A percentile compares a stretch with the other conserved stretches of the same genome.
Conservation (phyloP, 1,140 invertebrate genomes). For the Xylocopa sonorina region DNA sequence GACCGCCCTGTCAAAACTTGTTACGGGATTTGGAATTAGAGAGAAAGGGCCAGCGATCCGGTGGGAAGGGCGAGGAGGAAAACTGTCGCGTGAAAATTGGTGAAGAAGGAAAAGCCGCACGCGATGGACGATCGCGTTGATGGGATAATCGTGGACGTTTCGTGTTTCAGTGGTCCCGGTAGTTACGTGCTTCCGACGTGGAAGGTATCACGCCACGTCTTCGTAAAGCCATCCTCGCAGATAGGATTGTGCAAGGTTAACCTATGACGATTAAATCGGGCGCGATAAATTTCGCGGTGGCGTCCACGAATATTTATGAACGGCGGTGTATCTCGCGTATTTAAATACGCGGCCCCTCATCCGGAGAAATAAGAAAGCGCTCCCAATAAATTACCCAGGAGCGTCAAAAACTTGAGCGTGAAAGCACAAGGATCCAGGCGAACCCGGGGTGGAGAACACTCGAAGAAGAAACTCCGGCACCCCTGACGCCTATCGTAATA, state of each 20-base stretch:
- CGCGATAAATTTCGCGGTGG: too few species aligned
- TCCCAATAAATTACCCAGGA: too few species aligned
- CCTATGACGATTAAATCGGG: too few species aligned
- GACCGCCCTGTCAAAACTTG: slow-evolving; percentile 56
- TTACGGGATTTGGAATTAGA: slow-evolving; percentile 24
- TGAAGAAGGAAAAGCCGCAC: too few species aligned
- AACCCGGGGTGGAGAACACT: not conserved
- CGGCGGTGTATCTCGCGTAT: too few species aligned
- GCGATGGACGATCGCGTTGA: not conserved
- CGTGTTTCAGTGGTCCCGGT: not conserved
- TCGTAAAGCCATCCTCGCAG: too few species aligned
- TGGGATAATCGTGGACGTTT: not conserved
- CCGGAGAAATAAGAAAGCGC: too few species aligned
- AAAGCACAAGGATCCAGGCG: not conserved
- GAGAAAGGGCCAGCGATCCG: not conserved
- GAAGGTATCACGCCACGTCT: too few species aligned
- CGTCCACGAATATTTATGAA: too few species aligned
- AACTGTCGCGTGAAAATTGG: not conserved
- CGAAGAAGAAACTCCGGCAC: not conserved
- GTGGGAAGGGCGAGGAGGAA: not conserved
- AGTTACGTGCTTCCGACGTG: not conserved
- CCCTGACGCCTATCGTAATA: not conserved
- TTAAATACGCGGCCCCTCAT: too few species aligned
- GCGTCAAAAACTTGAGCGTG: not conserved
- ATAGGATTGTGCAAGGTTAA: too few species aligned